A percentile compares a stretch with the other conserved stretches of the same genome.
phyloP scores from a whole-genome alignment of 2,113 vertebrate genomes.

The Melospiza georgiana region DNA sequence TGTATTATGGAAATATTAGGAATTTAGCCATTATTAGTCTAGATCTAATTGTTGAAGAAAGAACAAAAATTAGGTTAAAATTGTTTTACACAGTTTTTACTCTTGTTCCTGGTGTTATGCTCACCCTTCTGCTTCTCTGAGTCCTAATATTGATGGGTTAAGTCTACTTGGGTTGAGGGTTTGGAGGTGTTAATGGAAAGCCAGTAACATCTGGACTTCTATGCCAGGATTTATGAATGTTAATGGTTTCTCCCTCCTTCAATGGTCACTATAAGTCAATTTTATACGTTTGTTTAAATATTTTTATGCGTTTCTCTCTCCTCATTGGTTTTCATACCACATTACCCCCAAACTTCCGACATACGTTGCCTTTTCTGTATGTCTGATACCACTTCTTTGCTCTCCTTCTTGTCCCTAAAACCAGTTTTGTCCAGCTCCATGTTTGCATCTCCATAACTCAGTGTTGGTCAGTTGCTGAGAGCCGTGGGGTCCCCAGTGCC shows the following conservation, averaged over 20 bases:
- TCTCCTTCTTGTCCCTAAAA: neutral
- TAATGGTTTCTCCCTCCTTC: neutral
- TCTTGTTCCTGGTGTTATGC: neutral
- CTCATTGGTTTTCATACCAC: neutral
- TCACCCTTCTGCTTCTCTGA: neutral
- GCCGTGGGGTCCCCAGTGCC: neutral
- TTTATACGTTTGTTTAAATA: neutral
- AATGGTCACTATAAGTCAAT: neutral
- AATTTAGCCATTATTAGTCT: neutral
- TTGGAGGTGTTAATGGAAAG: fast-evolving
- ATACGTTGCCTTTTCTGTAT: neutral
- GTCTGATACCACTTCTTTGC: neutral
- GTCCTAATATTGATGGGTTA: neutral
- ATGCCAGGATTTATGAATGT: neutral
- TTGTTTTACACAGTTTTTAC: neutral
- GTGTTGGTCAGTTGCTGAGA: neutral
- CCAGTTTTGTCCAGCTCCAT: neutral
- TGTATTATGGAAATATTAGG: neutral
- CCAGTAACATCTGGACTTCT: neutral
- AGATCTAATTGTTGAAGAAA: neutral
- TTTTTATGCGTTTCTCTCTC: neutral
- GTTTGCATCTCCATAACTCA: neutral
- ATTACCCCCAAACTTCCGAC: neutral
- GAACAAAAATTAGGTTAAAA: neutral
- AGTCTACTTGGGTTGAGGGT: neutral